Conservation (phyloP, 2,113 vertebrate genomes). For the Gyps fulvus region DNA sequence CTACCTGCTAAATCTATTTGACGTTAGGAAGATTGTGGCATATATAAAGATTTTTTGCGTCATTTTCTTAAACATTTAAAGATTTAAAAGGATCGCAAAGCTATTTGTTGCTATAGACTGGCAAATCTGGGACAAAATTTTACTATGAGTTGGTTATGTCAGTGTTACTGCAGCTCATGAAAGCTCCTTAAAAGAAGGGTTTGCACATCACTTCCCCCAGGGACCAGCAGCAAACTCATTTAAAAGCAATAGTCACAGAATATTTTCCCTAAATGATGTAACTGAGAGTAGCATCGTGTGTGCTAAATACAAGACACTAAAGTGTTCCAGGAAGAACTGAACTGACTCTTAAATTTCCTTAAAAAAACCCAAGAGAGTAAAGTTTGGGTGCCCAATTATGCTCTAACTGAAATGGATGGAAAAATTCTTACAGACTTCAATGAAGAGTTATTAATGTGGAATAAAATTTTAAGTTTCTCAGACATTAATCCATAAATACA, state of each 20-base stretch:
- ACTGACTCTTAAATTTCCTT: not conserved
- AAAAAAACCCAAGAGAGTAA: not conserved
- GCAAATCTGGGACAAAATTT: not conserved
- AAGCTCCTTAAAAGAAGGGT: not conserved
- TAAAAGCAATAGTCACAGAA: not conserved
- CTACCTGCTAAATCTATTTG: not conserved
- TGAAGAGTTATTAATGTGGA: not conserved
- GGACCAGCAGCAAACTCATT: not conserved
- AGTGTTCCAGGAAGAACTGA: not conserved
- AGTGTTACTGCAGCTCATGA: not conserved
- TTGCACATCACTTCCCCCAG: not conserved
- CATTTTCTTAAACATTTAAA: not conserved
- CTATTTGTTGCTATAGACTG: not conserved
- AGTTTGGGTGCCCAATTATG: not conserved
- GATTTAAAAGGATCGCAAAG: not conserved
- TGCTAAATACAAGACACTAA: not conserved
- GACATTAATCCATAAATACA: not conserved
- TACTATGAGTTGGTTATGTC: not conserved
- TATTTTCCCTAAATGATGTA: constrained; percentile 17
- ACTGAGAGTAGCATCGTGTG: not conserved
- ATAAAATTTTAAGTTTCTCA: not conserved
- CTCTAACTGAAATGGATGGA: not conserved
- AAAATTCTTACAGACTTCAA: not conserved
- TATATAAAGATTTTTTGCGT: not conserved
- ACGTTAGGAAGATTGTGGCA: not conserved